Conservation (phyloP, 2,797 vertebrate genomes). For the Anisognathus igniventris region DNA sequence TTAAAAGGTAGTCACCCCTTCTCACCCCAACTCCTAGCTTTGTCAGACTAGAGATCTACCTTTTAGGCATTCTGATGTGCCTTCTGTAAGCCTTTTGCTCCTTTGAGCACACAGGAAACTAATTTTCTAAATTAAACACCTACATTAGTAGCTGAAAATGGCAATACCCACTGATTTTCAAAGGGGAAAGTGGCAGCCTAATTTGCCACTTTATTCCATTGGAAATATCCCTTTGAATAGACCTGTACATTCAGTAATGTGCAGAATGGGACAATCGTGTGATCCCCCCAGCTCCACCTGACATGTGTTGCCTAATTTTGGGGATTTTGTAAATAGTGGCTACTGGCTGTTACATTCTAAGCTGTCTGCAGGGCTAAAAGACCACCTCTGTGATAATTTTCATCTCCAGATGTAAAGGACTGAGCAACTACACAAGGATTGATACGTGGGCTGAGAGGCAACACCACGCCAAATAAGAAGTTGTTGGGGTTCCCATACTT, state of each 20-base stretch:
- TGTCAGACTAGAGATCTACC: not conserved
- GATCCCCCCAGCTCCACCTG: not conserved
- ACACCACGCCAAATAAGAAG: not conserved
- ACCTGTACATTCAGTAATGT: not conserved
- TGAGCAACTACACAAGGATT: not conserved
- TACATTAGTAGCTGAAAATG: not conserved
- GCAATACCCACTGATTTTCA: not conserved
- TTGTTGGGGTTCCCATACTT: not conserved
- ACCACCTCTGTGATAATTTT: not conserved
- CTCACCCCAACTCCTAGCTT: not conserved
- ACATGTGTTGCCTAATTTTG: not conserved
- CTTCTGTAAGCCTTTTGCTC: not conserved
- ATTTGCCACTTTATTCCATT: not conserved
- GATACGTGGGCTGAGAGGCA: not conserved
- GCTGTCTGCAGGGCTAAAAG: not conserved
- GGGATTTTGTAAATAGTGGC: not conserved
- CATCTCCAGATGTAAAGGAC: not conserved
- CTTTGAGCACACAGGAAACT: not conserved
- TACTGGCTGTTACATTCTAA: not conserved
- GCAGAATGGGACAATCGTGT: not conserved
- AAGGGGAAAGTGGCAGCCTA: not conserved
- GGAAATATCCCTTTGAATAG: not conserved
- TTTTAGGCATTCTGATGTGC: not conserved
- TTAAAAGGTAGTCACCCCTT: not conserved
- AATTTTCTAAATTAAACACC: not conserved